A percentile compares a stretch with the other conserved stretches of the same genome.
Conservation (phyloP, 2,113 vertebrate genomes). For the Xiphophorus maculatus region DNA sequence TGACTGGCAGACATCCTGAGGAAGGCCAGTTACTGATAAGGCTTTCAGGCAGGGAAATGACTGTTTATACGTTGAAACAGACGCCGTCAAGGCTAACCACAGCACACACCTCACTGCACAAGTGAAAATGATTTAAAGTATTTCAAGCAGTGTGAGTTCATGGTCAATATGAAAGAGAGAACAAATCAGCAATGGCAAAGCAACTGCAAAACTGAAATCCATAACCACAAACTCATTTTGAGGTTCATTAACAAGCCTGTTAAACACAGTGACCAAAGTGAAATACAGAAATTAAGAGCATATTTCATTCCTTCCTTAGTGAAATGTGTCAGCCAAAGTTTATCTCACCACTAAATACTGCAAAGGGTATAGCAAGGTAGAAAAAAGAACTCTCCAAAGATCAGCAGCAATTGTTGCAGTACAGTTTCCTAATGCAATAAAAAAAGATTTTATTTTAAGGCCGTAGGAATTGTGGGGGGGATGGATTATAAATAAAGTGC, state of each 20-base stretch:
- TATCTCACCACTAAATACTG: neutral
- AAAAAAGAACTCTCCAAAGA: neutral
- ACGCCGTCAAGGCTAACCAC: slow-evolving; percentile 52
- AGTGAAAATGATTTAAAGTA: slow-evolving; percentile 59
- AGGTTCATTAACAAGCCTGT: slow-evolving; percentile 6
- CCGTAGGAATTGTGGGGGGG: neutral
- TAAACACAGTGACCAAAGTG: neutral
- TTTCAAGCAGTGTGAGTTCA: slow-evolving; percentile 11
- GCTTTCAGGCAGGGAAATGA: slow-evolving; percentile 52
- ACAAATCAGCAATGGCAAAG: neutral
- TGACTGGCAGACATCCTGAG: slow-evolving; percentile 76
- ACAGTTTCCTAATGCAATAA: neutral
- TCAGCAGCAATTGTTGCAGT: neutral
- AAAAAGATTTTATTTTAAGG: neutral
- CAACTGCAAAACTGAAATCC: slow-evolving; percentile 6
- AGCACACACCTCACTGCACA: slow-evolving; percentile 45
- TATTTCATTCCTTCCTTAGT: neutral
- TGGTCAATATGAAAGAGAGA: neutral
- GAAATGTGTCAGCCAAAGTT: neutral
- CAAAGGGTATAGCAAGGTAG: neutral
- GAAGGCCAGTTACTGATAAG: slow-evolving; percentile 80
- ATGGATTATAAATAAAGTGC: neutral
- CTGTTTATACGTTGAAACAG: slow-evolving; percentile 70
- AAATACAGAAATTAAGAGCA: neutral
- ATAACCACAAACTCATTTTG: slow-evolving; percentile 3